Conservation (phyloP, 2,888 invertebrate genomes). For the Autographa pulchrina region DNA sequence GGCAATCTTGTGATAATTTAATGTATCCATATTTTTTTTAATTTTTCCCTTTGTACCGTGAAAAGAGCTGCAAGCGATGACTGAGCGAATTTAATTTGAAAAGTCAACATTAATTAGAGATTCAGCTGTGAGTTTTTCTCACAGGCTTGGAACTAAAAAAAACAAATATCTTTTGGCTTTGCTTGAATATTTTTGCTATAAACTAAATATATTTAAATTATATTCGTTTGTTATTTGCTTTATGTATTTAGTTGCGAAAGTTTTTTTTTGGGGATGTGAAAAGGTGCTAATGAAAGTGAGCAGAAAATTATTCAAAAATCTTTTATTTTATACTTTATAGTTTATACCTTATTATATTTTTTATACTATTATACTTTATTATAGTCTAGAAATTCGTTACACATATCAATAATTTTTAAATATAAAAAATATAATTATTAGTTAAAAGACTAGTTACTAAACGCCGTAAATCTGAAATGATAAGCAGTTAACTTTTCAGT, state of each 20-base stretch:
- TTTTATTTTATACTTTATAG: no score
- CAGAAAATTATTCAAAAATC: neutral
- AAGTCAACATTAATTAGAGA: constrained; percentile 41
- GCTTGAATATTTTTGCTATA: neutral
- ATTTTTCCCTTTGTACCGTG: constrained; percentile 3
- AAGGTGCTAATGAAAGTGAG: no score
- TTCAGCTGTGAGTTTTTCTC: constrained; percentile 23
- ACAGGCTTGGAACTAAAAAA: constrained; percentile 16
- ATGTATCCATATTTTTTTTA: neutral
- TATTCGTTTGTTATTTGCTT: neutral
- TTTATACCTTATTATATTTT: no score
- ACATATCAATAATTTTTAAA: no score
- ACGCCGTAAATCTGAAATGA: no score
- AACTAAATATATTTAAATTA: constrained; percentile 1
- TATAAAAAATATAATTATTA: no score
- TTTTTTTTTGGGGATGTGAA: no score
- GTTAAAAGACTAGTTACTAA: no score
- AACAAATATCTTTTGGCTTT: neutral
- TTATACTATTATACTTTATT: no score
- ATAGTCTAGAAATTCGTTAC: no score
- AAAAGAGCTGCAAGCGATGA: constrained; percentile 22
- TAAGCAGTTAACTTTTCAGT: no score
- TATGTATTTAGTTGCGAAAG: neutral
- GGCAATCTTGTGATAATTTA: neutral
- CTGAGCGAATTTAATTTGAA: constrained; percentile 32